These are phyloP conservation scores for Caretta caretta DNA, from an alignment of 2,113 vertebrate species.

Conservation along the genomic window DNA sequence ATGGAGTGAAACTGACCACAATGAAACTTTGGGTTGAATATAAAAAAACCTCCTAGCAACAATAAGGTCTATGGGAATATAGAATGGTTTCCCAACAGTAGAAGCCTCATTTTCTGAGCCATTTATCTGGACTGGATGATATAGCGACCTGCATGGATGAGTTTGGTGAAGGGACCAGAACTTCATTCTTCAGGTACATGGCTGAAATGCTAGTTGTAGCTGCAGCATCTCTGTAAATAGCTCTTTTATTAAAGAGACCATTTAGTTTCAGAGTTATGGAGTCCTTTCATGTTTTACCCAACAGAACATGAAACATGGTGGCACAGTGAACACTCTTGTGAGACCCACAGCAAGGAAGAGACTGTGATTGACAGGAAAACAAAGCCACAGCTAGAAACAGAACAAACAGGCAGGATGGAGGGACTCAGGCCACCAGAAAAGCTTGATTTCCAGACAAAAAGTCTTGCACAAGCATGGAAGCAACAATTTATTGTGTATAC, in stretches of 20 bases:
- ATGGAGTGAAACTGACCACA: slow-evolving; percentile 61
- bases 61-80: slow-evolving; percentile 3
- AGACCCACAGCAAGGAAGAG: not conserved
- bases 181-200: not conserved
- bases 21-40: slow-evolving; percentile 53
- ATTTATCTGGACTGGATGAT: slow-evolving; percentile 5
- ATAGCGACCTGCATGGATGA: not conserved
- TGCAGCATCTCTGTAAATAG: not conserved
- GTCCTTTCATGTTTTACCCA: accelerated
- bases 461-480: not conserved
- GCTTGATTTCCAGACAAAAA: not conserved
- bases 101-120: slow-evolving; percentile 17
- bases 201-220: not conserved
- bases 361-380: not conserved
- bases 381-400: not conserved
- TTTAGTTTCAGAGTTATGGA: not conserved
- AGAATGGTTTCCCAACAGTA: not conserved
- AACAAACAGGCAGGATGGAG: accelerated
- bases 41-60: slow-evolving; percentile 50
- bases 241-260: not conserved
- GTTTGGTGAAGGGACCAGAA: not conserved
- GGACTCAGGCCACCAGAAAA: not conserved
- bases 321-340: not conserved
- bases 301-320: not conserved
- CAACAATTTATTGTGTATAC: not conserved